Conservation (phyloP, 1,140 invertebrate species). For the Drosophila nasuta region DNA sequence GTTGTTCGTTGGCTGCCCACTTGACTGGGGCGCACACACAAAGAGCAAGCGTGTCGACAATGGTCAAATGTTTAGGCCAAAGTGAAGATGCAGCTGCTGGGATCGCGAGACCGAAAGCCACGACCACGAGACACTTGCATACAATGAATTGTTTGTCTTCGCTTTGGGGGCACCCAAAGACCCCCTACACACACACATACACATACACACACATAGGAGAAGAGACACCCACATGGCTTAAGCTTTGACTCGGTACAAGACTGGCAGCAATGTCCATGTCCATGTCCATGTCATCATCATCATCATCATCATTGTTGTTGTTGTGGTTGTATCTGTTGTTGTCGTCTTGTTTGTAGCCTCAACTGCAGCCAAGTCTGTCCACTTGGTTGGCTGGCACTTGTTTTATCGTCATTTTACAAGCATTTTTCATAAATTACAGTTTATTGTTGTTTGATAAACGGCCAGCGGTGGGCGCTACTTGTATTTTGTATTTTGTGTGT, state of each 20-base stretch:
- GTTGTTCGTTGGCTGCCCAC: constrained; percentile 28
- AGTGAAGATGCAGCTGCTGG: constrained; percentile 78
- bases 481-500: constrained; percentile 68
- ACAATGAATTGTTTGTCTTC: constrained; percentile 70
- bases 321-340: constrained; percentile 4
- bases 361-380: constrained; percentile 25
- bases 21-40: constrained; percentile 29
- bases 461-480: constrained; percentile 78
- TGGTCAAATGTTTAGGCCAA: constrained; percentile 76
- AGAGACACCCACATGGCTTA: constrained; percentile 50
- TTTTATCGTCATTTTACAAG: constrained; percentile 83
- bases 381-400: constrained; percentile 62
- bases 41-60: constrained; percentile 74
- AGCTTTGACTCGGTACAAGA: constrained; percentile 59
- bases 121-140: constrained; percentile 58
- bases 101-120: constrained; percentile 47
- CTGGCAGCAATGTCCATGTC: constrained; percentile 66
- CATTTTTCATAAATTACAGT: constrained; percentile 83
- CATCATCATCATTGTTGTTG: not conserved
- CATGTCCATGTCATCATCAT: constrained; percentile 76
- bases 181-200: constrained; percentile 31
- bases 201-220: constrained; percentile 37
- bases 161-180: constrained; percentile 34
- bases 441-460: constrained; percentile 83
- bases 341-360: constrained; percentile 50